These are phyloP conservation scores for Tetrapedia diversipes DNA, from an alignment of 2,888 invertebrate genomes.

Conservation along the genomic window DNA sequence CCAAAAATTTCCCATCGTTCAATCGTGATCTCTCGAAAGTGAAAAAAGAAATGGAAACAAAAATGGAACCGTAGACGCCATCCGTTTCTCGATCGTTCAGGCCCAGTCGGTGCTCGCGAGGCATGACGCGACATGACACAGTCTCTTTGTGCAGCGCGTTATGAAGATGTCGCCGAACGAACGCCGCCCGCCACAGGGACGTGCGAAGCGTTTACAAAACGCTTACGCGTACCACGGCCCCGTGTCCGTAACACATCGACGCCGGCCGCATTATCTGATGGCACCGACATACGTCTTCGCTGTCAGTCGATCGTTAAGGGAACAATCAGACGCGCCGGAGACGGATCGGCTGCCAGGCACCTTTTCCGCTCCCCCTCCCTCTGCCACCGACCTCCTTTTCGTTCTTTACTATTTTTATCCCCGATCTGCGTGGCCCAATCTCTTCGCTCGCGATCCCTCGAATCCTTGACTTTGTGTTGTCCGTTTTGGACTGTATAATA, in stretches of 20 bases:
- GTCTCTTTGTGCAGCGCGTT: slow-evolving; percentile 70
- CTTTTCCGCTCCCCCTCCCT: slow-evolving; percentile 24
- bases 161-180: slow-evolving; percentile 72
- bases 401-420: slow-evolving; percentile 42
- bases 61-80: not conserved
- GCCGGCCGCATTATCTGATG: slow-evolving; percentile 70
- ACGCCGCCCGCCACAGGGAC: slow-evolving; percentile 53
- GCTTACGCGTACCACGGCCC: slow-evolving; percentile 40
- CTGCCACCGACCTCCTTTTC: slow-evolving; percentile 29
- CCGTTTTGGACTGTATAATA: not conserved
- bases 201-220: slow-evolving; percentile 66
- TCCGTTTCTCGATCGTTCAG: not conserved
- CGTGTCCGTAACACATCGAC: slow-evolving; percentile 52
- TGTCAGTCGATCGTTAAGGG: slow-evolving; percentile 71
- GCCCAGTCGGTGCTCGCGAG: slow-evolving; percentile 6
- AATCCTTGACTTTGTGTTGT: not conserved
- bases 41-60: not conserved
- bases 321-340: slow-evolving; percentile 67
- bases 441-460: not conserved
- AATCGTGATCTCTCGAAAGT: not conserved
- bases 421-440: not conserved
- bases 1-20: not conserved
- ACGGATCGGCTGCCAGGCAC: slow-evolving; percentile 54
- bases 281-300: slow-evolving; percentile 69
- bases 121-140: slow-evolving; percentile 71